Percentiles rank a stretch among this genome's conserved stretches.
Evolutionary conservation across 1,140 invertebrate species (phyloP).

Genomic region (Tetranychus urticae): DNA sequence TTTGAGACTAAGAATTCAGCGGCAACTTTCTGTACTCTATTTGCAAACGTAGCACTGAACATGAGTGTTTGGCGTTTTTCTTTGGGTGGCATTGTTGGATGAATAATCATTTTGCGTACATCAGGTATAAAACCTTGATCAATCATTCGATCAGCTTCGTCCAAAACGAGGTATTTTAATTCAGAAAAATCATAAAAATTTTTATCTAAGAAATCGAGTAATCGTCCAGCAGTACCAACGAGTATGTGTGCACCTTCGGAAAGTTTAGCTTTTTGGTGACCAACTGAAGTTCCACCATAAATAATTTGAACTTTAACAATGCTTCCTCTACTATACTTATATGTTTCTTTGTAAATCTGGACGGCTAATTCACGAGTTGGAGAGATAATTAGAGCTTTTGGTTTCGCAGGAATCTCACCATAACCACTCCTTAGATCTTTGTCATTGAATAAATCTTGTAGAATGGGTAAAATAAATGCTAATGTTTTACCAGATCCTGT

Average conservation of each 20-base stretch:
- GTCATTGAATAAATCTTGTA: conserved; percentile 37
- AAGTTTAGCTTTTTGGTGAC: conserved; percentile 39
- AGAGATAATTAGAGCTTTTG: conserved; percentile 50
- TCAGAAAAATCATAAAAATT: conserved; percentile 30
- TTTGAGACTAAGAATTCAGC: conserved; percentile 27
- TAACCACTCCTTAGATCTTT: not conserved
- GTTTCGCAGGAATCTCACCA: conserved; percentile 23
- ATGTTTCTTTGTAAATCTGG: conserved; percentile 62
- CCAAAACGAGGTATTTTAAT: conserved; percentile 21
- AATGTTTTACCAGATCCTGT: conserved; percentile 90
- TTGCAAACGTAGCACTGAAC: conserved; percentile 31
- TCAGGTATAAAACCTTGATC: conserved; percentile 31
- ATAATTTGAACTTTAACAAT: conserved; percentile 36
- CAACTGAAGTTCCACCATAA: conserved; percentile 64
- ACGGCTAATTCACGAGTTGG: conserved; percentile 73
- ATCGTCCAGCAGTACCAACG: conserved; percentile 74
- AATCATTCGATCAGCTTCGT: conserved; percentile 32
- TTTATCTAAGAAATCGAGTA: conserved; percentile 57
- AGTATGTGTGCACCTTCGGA: conserved; percentile 59
- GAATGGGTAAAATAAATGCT: conserved; percentile 74
- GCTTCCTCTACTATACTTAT: conserved; percentile 46
- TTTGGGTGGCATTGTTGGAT: conserved; percentile 35
- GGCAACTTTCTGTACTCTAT: conserved; percentile 25
- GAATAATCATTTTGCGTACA: conserved; percentile 16
- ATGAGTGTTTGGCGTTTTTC: conserved; percentile 13